Conservation (phyloP, 2,888 invertebrate genomes). For the Parelbella ahira region DNA sequence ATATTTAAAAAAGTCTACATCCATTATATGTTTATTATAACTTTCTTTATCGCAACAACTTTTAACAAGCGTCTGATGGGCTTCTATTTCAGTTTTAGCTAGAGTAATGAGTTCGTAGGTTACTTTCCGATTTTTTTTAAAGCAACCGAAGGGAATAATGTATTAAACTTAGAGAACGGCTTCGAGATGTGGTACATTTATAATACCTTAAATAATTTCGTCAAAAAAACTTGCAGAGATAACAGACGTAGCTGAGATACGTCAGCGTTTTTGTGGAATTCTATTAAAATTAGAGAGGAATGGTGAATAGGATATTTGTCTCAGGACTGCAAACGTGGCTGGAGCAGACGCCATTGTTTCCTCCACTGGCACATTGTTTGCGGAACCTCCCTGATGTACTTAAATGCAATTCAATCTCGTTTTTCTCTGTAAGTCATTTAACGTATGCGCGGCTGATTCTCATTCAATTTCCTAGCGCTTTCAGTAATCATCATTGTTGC, state of each 20-base stretch:
- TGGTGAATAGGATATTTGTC: conserved; percentile 33
- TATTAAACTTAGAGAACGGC: too few species aligned
- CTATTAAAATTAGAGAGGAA: conserved; percentile 44
- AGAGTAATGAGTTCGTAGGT: conserved; percentile 18
- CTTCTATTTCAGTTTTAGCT: conserved; percentile 7
- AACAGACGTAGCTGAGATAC: conserved; percentile 33
- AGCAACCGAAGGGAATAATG: too few species aligned
- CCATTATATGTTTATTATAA: conserved; percentile 45
- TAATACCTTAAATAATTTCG: too few species aligned
- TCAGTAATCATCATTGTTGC: conserved; percentile 7
- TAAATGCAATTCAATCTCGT: conserved; percentile 19
- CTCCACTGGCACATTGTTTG: conserved; percentile 32
- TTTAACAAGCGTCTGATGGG: conserved; percentile 45
- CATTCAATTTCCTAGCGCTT: conserved; percentile 7
- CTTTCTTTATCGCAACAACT: conserved; percentile 48
- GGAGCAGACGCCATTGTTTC: conserved; percentile 29
- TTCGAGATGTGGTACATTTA: too few species aligned
- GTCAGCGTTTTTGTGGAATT: conserved; percentile 39
- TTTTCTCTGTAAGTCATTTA: conserved; percentile 14
- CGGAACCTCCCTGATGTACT: conserved; percentile 15
- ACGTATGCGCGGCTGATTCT: conserved; percentile 6
- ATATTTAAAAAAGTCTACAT: conserved; percentile 10
- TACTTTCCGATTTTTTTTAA: too few species aligned
- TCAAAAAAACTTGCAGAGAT: conserved; percentile 38
- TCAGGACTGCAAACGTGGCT: conserved; percentile 30